These are phyloP conservation scores for Pantelozetes paolii DNA, from an alignment of 2,888 invertebrate species.

Conservation along the genomic window DNA sequence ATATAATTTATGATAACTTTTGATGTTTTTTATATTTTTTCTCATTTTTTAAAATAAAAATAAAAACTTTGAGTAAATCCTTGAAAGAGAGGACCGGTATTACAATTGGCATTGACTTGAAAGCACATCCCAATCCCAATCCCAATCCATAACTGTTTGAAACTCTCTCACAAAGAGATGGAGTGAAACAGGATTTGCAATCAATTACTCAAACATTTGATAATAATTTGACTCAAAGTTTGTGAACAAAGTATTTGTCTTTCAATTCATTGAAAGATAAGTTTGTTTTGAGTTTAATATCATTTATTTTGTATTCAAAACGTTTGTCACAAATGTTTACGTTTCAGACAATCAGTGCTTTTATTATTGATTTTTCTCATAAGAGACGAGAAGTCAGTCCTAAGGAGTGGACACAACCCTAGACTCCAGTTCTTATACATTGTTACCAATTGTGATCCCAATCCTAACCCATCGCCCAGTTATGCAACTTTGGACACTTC, in stretches of 20 bases:
- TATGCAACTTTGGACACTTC: conserved; percentile 45
- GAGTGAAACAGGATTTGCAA: neutral
- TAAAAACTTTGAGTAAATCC: neutral
- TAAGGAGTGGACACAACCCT: neutral
- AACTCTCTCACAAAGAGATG: neutral
- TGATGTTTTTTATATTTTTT: neutral
- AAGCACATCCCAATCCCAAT: neutral
- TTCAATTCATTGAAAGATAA: neutral
- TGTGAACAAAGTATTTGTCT: too few relatives aligned
- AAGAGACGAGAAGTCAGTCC: neutral
- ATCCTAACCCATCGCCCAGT: too few relatives aligned
- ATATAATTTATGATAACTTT: neutral
- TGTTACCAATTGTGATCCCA: neutral
- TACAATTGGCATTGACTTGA: neutral
- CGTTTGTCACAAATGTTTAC: neutral
- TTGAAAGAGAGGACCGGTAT: conserved; percentile 14
- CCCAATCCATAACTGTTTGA: neutral
- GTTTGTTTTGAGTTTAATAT: neutral
- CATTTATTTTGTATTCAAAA: neutral
- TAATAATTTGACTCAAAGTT: too few relatives aligned
- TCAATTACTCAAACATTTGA: too few relatives aligned
- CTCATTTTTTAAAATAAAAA: too few relatives aligned
- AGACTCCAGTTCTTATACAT: too few relatives aligned
- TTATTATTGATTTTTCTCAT: neutral
- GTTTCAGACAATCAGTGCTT: neutral